Evolutionary conservation across 2,888 invertebrate genomes (phyloP), one percentile per base, ranked within the genome.

Genomic region (Diaphora mendica): DNA sequence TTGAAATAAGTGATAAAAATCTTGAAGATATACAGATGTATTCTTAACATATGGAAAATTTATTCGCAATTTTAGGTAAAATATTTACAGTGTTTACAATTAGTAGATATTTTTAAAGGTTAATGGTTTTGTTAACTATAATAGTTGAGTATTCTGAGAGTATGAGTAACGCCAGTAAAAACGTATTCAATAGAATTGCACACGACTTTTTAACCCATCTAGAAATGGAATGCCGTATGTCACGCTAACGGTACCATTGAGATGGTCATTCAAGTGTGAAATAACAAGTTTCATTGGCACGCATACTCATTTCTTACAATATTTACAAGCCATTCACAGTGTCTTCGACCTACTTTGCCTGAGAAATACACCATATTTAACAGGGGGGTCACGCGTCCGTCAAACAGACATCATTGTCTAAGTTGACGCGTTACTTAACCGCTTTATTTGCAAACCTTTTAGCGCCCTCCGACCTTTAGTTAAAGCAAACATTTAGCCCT

Each of bases 371-470:
- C 65, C 72, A 79, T 79, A 74, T 77, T 78, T 77, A 78, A 85
- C 85, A 87, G 89, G 90, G 89, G 90, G 91, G 85, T 90, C 89
- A 91, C 82, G 72, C 84, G 82, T 83, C 81, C 75, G 76, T 87
- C 89, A 92, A 93, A 70, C 91, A 93, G 89, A 86, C 89, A 86
- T 90, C 93, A 91, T 94, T 94, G 94, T 94, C 92, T 92, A 90
- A 86, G 89, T 92, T 92, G 93, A 93, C 92, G 91, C 88, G 91
- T 94, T 92, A 93, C 94, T 94, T 93, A 92, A 91, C 88, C 87
- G 90, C 80, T 90, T 87, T 95, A 92, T 95, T 95, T 93, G 92
- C 94, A 88, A 92, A 91, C 93, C 94, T 95, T 95, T 94, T 95
- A 95, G 92, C 93, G 88, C 91, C 94, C 93, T 90, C 89, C 87